These are phyloP conservation scores for Zelostemma sp. DNA, from an alignment of 1,140 invertebrate species.

Conservation along the genomic window DNA sequence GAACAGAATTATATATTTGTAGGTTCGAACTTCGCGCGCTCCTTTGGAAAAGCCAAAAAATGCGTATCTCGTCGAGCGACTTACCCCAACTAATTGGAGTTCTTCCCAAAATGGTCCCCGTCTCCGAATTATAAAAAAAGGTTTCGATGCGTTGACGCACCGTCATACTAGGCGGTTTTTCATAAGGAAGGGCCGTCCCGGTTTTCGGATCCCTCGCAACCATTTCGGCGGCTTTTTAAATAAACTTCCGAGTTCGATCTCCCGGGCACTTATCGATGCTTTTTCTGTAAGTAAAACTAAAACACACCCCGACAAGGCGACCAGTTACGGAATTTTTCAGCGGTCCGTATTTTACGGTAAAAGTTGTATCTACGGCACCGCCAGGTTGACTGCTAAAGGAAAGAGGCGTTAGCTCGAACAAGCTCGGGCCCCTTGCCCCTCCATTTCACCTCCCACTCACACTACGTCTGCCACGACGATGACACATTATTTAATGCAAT, in stretches of 20 bases:
- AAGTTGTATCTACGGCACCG: constrained; percentile 45
- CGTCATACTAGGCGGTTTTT: constrained; percentile 59
- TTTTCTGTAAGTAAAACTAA: not conserved
- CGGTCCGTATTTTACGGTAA: constrained; percentile 26
- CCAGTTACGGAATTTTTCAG: constrained; percentile 23
- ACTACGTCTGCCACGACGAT: constrained; percentile 24
- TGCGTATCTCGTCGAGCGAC: constrained; percentile 37
- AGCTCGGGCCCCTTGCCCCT: constrained; percentile 30
- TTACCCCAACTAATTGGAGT: constrained; percentile 83
- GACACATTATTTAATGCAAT: constrained; percentile 16
- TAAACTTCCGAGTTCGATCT: not conserved
- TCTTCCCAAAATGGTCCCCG: constrained; percentile 80
- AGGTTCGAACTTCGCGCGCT: not conserved
- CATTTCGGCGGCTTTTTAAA: constrained; percentile 36
- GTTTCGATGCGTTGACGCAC: constrained; percentile 57
- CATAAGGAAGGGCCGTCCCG: constrained; percentile 55
- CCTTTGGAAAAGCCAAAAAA: not conserved
- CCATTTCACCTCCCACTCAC: constrained; percentile 40
- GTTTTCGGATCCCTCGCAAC: constrained; percentile 54
- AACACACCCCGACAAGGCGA: constrained; percentile 14
- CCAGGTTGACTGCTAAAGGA: constrained; percentile 64
- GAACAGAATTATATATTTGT: not conserved
- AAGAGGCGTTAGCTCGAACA: constrained; percentile 52
- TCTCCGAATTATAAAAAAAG: constrained; percentile 80
- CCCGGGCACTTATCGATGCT: constrained; percentile 13